phyloP scores from a whole-genome alignment of 2,113 vertebrate genomes.

The Dipodomys spectabilis region DNA sequence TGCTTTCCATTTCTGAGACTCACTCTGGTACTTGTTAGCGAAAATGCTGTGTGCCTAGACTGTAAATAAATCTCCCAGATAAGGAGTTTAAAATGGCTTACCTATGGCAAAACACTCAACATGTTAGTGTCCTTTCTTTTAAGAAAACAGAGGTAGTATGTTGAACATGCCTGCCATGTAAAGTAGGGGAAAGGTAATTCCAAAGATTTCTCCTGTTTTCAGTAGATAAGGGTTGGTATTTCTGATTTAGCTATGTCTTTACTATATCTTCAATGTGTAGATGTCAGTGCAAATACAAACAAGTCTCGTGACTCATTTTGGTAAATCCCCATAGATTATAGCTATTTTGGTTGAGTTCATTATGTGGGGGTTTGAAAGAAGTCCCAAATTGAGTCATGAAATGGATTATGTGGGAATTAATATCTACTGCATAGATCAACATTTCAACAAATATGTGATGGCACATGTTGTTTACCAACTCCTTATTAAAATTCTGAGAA shows the following conservation, averaged over 20 bases:
- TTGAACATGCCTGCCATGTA: background rate
- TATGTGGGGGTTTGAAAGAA: background rate
- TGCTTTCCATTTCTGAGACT: conserved; percentile 10
- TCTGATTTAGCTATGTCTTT: background rate
- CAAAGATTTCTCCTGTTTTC: background rate
- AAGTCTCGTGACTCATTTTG: background rate
- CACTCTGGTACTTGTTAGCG: background rate
- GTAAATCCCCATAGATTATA: background rate
- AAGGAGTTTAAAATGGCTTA: background rate
- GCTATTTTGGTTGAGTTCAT: background rate
- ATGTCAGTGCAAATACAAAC: background rate
- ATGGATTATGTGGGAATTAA: background rate
- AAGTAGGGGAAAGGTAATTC: background rate
- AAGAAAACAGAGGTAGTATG: background rate
- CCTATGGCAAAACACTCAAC: background rate
- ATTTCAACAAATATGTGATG: background rate
- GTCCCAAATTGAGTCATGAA: background rate
- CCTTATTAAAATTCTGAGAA: background rate
- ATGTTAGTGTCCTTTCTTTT: background rate
- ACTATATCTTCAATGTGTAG: background rate
- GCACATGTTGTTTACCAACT: background rate
- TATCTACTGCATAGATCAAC: background rate
- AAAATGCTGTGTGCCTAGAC: background rate
- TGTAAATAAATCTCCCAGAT: background rate
- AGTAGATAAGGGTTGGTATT: background rate